phyloP scores from a whole-genome alignment of 2,113 vertebrate species.

The Leptobrachium leishanense region DNA sequence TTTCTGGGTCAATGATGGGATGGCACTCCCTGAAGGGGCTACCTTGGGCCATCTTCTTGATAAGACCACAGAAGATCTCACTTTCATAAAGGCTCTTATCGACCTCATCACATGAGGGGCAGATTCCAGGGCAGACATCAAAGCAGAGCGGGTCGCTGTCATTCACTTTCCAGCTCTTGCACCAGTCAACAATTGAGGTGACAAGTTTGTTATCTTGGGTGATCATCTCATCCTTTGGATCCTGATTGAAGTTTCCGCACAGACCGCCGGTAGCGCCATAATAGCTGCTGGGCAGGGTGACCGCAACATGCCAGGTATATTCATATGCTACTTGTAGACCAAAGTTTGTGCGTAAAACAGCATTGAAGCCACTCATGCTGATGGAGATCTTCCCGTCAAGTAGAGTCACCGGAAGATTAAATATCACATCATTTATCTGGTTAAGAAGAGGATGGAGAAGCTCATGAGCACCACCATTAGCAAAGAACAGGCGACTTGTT shows the following conservation, averaged over 20 bases:
- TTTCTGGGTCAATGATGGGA: constrained; percentile 44
- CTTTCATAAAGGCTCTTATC: fast-evolving
- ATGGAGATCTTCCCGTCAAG: constrained; percentile 57
- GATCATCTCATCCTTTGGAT: constrained; percentile 23
- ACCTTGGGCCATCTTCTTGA: fast-evolving
- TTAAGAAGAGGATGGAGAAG: neutral
- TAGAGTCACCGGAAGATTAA: constrained; percentile 63
- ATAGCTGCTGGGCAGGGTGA: constrained; percentile 54
- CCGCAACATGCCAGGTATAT: constrained; percentile 62
- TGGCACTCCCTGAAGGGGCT: constrained; percentile 70
- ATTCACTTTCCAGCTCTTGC: constrained; percentile 51
- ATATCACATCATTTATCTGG: constrained; percentile 65
- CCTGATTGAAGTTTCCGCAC: constrained; percentile 55
- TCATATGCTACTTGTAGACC: constrained; percentile 65
- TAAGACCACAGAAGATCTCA: constrained; percentile 34
- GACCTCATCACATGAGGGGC: fast-evolving
- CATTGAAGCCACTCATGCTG: constrained; percentile 59
- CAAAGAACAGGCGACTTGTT: too few species aligned
- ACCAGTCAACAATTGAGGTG: constrained; percentile 1
- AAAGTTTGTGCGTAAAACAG: constrained; percentile 60
- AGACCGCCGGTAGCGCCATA: constrained; percentile 34
- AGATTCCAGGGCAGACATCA: neutral
- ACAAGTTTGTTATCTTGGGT: neutral
- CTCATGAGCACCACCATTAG: too few species aligned
- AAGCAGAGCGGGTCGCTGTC: neutral